A percentile compares a stretch with the other conserved stretches of the same genome.
Evolutionary conservation across 2,113 vertebrate genomes (phyloP).

Genomic region (Prunella himalayana): DNA sequence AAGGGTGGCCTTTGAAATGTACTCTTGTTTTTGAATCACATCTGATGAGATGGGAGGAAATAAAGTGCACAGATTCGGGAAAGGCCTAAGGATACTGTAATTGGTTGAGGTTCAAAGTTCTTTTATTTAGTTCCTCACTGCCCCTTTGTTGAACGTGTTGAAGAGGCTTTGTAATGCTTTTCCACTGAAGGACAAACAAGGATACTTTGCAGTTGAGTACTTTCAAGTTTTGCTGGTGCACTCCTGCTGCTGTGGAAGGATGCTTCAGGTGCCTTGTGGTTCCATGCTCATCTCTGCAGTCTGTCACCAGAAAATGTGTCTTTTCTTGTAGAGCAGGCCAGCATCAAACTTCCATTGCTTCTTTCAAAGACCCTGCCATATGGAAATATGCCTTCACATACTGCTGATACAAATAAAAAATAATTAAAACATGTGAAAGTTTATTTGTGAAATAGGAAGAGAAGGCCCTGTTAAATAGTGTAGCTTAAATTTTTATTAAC

Average conservation of each 20-base stretch:
- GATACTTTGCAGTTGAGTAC: conserved; percentile 61
- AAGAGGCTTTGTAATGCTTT: conserved; percentile 70
- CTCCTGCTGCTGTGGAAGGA: conserved; percentile 34
- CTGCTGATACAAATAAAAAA: conserved; percentile 42
- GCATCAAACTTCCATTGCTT: conserved; percentile 8
- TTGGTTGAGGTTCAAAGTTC: conserved; percentile 60
- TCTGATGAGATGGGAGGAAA: conserved; percentile 53
- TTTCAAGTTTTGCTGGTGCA: conserved; percentile 56
- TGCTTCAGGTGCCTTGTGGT: conserved; percentile 6
- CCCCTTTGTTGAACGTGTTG: conserved; percentile 60
- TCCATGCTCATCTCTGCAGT: conserved; percentile 7
- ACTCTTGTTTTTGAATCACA: conserved; percentile 45
- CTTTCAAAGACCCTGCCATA: conserved; percentile 57
- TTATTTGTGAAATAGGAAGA: conserved; percentile 29
- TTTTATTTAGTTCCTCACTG: conserved; percentile 62
- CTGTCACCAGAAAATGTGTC: conserved; percentile 40
- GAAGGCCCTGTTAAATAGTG: background rate
- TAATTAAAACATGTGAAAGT: background rate
- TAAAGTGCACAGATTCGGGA: conserved; percentile 34
- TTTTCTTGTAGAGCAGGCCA: conserved; percentile 16
- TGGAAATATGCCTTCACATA: conserved; percentile 49
- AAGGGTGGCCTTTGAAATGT: conserved; percentile 54
- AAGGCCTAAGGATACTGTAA: conserved; percentile 67
- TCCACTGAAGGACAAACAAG: conserved; percentile 71
- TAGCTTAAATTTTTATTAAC: conserved; percentile 20